A percentile compares a stretch with the other conserved stretches of the same genome.
Conservation (phyloP, 2,888 invertebrate genomes). For the Phytoseiulus persimilis region DNA sequence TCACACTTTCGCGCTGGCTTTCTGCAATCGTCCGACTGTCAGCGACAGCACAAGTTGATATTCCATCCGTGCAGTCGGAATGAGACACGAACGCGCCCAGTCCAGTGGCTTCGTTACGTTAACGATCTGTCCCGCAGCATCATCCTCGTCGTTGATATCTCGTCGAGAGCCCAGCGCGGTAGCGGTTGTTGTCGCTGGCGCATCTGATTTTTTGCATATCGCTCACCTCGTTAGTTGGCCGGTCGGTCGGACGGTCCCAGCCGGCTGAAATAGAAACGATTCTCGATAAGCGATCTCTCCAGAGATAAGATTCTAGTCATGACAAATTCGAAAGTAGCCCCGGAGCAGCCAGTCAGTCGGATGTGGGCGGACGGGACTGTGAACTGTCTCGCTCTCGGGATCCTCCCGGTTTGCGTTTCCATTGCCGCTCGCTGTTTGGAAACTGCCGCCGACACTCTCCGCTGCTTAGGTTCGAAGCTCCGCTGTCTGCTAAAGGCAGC, state of each 20-base stretch:
- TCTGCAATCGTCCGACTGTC: neutral
- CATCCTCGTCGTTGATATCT: neutral
- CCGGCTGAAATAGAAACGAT: neutral
- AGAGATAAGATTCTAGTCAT: neutral
- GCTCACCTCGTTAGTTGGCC: neutral
- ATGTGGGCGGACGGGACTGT: neutral
- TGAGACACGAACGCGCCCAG: neutral
- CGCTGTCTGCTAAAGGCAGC: neutral
- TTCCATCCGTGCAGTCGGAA: neutral
- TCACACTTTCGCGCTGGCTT: too few species aligned
- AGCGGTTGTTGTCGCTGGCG: neutral
- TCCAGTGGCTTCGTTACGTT: neutral
- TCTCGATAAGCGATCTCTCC: neutral
- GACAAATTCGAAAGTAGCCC: neutral
- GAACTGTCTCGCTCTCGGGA: too few species aligned
- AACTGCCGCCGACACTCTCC: neutral
- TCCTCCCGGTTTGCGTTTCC: neutral
- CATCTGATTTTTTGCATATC: neutral
- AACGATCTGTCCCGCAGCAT: neutral
- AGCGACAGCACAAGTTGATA: neutral
- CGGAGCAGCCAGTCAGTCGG: neutral
- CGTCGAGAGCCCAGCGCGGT: neutral
- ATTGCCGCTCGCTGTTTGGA: neutral
- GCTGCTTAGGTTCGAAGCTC: neutral
- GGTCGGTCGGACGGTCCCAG: neutral